Percentiles rank a stretch among this genome's conserved stretches.
These are phyloP conservation scores for Baronia brevicornis DNA, from an alignment of 2,888 invertebrate species.

Conservation along the genomic window DNA sequence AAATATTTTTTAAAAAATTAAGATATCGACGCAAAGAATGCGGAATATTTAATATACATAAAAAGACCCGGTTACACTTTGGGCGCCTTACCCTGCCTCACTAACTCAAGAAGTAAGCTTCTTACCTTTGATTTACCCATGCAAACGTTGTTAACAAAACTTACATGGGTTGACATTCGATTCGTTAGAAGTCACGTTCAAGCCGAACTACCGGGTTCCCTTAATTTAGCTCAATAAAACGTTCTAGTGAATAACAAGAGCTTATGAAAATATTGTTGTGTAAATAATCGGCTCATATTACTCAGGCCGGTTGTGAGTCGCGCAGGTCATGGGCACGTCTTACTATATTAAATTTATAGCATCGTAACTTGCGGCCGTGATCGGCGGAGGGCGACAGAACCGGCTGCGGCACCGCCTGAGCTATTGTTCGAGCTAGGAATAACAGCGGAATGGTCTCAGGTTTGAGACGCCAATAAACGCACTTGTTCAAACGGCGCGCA, in stretches of 20 bases:
- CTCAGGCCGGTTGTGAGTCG: slow-evolving; percentile 24
- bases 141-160: slow-evolving; percentile 16
- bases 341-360: slow-evolving; percentile 67
- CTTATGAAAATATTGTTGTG: slow-evolving; percentile 31
- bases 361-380: slow-evolving; percentile 64
- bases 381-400: slow-evolving; percentile 54
- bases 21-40: too few relatives aligned
- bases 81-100: too few relatives aligned
- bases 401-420: slow-evolving; percentile 43
- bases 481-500: slow-evolving; percentile 51
- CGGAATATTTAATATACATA: too few relatives aligned
- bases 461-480: slow-evolving; percentile 38
- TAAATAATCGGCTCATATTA: slow-evolving; percentile 31
- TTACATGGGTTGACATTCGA: slow-evolving; percentile 16
- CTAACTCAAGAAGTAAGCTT: too few relatives aligned
- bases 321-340: slow-evolving; percentile 63
- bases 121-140: too few relatives aligned
- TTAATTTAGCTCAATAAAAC: slow-evolving; percentile 27
- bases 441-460: slow-evolving; percentile 49
- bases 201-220: slow-evolving; percentile 20
- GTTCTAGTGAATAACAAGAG: slow-evolving; percentile 23
- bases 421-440: slow-evolving; percentile 67
- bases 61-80: too few relatives aligned
- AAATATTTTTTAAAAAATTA: slow-evolving; percentile 6
- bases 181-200: slow-evolving; percentile 27